Conservation (phyloP, 2,113 vertebrate species). For the Melozone crissalis region DNA sequence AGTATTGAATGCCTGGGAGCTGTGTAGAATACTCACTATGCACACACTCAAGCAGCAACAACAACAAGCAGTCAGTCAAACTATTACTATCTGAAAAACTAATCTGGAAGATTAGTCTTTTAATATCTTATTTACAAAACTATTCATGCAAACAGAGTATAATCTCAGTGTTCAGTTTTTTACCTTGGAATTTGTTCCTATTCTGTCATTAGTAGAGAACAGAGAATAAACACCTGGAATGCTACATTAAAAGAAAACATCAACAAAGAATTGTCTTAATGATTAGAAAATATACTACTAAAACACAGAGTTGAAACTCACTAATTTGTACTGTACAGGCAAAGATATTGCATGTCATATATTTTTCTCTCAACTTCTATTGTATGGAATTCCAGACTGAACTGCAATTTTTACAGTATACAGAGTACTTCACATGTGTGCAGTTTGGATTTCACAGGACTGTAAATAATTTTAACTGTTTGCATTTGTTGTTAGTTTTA, state of each 20-base stretch:
- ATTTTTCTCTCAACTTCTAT: constrained; percentile 19
- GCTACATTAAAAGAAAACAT: constrained; percentile 47
- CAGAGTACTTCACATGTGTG: not conserved
- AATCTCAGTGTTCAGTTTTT: constrained; percentile 51
- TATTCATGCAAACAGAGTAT: constrained; percentile 8
- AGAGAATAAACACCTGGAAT: constrained; percentile 49
- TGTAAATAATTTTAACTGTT: constrained; percentile 48
- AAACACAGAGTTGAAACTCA: constrained; percentile 8
- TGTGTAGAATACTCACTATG: not conserved
- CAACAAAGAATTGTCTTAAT: constrained; percentile 1
- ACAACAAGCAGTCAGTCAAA: not conserved
- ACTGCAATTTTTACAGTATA: constrained; percentile 2
- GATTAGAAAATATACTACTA: not conserved
- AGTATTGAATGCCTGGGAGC: not conserved
- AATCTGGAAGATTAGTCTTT: constrained; percentile 3
- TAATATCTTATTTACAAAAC: constrained; percentile 21
- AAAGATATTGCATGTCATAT: not conserved
- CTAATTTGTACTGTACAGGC: not conserved
- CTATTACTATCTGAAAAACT: constrained; percentile 44
- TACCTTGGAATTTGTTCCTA: constrained; percentile 30
- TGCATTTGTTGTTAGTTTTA: constrained; percentile 40
- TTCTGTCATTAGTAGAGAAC: constrained; percentile 39
- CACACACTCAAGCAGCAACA: not conserved
- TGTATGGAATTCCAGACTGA: not conserved
- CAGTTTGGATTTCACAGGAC: constrained; percentile 47